These are phyloP conservation scores for Dasyornis broadbenti DNA, from an alignment of 2,113 vertebrate genomes.

Conservation along the genomic window DNA sequence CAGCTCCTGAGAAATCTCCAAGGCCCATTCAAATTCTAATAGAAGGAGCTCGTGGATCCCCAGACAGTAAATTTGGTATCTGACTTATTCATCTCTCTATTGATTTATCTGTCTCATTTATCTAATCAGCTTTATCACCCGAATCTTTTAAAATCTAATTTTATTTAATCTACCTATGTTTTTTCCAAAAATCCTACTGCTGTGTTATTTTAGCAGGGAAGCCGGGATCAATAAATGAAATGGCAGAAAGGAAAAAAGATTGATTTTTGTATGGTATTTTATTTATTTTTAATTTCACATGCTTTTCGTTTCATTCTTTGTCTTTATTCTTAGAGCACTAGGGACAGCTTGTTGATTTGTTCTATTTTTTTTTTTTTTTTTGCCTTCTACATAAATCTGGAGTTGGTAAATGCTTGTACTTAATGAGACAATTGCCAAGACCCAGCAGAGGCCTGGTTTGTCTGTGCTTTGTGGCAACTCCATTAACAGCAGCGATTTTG, in stretches of 20 bases:
- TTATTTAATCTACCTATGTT: background rate
- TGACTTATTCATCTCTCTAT: background rate
- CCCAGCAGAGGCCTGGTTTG: background rate
- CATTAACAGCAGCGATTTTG: background rate
- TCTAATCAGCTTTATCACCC: background rate
- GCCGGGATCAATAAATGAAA: background rate
- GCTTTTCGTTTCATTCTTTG: background rate
- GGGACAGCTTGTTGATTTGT: background rate
- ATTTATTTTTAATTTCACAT: background rate
- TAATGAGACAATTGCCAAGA: background rate
- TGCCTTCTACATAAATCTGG: background rate
- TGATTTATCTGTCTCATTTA: background rate
- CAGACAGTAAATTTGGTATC: background rate
- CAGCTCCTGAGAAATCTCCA: background rate
- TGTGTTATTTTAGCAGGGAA: background rate
- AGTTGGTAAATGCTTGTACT: background rate
- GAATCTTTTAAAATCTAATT: background rate
- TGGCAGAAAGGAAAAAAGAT: background rate
- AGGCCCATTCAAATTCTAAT: background rate
- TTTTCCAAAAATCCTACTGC: background rate
- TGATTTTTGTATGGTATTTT: background rate
- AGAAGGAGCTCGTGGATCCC: background rate
- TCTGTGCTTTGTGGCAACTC: background rate
- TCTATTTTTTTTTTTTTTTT: background rate
- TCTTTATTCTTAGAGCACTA: background rate